phyloP scores from a whole-genome alignment of 2,113 vertebrate genomes.

The Pygoscelis antarcticus region DNA sequence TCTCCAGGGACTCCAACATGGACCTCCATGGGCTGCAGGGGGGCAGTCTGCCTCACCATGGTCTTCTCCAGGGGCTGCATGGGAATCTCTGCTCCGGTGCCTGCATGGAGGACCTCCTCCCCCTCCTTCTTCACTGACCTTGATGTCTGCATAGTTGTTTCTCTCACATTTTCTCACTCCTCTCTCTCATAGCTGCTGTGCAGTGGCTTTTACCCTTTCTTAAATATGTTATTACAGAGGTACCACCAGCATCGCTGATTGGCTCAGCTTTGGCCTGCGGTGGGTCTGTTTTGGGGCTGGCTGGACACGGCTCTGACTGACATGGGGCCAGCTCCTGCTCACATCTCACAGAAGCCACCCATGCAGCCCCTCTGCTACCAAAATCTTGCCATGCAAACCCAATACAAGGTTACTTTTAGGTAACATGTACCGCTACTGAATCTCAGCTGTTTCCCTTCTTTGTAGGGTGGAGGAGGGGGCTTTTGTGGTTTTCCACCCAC shows the following conservation, averaged over 20 bases:
- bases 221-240: background rate
- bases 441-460: constrained; percentile 59
- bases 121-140: background rate
- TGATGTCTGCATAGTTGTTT: background rate
- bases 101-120: background rate
- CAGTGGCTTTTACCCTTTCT: background rate
- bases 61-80: background rate
- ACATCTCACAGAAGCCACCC: background rate
- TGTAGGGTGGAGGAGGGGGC: constrained; percentile 44
- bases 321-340: background rate
- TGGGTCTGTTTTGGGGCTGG: background rate
- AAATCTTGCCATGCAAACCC: background rate
- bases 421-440: background rate
- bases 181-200: background rate
- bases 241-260: background rate
- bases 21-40: background rate
- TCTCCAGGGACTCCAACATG: fast-evolving
- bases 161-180: background rate
- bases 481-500: constrained; percentile 70
- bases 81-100: background rate
- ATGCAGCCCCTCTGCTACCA: background rate
- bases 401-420: background rate
- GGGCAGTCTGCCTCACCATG: background rate
- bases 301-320: background rate
- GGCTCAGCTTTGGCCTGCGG: background rate